These are phyloP conservation scores for Bilobella aurantiaca DNA, from an alignment of 1,140 invertebrate genomes.

Conservation along the genomic window DNA sequence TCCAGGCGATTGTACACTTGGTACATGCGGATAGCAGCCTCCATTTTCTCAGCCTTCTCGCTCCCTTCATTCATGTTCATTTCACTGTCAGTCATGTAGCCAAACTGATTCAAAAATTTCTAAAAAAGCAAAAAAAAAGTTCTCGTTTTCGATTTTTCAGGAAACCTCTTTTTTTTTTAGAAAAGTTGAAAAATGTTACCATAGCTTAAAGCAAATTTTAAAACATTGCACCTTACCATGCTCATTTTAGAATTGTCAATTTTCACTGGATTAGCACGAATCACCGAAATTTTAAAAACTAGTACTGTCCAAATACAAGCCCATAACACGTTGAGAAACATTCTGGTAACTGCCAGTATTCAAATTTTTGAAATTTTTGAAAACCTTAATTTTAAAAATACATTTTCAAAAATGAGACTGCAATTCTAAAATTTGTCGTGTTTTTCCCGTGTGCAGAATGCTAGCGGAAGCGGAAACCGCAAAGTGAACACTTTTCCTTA, in stretches of 20 bases:
- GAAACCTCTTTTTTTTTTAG: too few relatives aligned
- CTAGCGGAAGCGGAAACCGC: slow-evolving; percentile 1
- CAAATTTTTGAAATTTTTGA: too few relatives aligned
- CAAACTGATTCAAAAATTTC: background rate
- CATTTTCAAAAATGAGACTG: too few relatives aligned
- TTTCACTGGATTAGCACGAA: background rate
- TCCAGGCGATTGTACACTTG: background rate
- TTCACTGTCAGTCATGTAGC: background rate
- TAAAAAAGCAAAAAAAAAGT: background rate
- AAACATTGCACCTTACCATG: background rate
- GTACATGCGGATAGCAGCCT: background rate
- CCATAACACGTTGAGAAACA: too few relatives aligned
- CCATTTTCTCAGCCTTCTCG: background rate
- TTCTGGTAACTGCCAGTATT: too few relatives aligned
- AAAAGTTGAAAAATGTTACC: too few relatives aligned
- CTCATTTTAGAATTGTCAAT: background rate
- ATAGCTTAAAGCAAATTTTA: background rate
- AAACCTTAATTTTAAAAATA: too few relatives aligned
- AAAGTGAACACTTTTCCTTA: background rate
- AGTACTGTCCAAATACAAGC: too few relatives aligned
- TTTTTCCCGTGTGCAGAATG: too few relatives aligned
- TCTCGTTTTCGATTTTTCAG: too few relatives aligned
- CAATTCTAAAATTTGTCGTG: too few relatives aligned
- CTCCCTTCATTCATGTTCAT: background rate
- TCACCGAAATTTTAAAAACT: background rate